These are phyloP conservation scores for Lucifuga dentata DNA, from an alignment of 2,113 vertebrate species.

Conservation along the genomic window DNA sequence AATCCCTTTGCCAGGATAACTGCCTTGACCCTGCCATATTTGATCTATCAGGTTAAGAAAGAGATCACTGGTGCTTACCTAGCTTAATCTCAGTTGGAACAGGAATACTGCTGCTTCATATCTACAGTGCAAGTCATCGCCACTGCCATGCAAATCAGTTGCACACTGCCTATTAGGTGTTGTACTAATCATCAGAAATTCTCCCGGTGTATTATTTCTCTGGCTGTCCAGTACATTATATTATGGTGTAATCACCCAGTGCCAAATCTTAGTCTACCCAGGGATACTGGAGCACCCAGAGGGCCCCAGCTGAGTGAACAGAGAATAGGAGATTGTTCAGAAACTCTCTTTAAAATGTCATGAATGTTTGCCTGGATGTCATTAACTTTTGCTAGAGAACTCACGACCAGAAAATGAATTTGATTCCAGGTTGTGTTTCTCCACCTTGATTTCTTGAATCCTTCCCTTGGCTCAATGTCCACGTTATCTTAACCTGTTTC, in stretches of 20 bases:
- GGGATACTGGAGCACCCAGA: slow-evolving; percentile 23
- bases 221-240: slow-evolving; percentile 10
- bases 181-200: slow-evolving; percentile 11
- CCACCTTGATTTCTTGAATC: slow-evolving; percentile 13
- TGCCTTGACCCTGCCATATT: slow-evolving; percentile 31
- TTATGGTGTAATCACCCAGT: slow-evolving; percentile 55
- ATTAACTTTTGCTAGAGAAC: slow-evolving; percentile 11
- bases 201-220: slow-evolving; percentile 17
- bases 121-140: slow-evolving; percentile 55
- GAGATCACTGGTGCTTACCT: slow-evolving; percentile 59
- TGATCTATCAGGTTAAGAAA: slow-evolving; percentile 47
- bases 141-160: slow-evolving; percentile 53
- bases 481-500: slow-evolving; percentile 10
- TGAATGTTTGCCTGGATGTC: slow-evolving; percentile 56
- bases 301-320: slow-evolving; percentile 9
- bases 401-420: slow-evolving; percentile 33
- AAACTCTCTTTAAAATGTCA: slow-evolving; percentile 21
- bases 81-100: slow-evolving; percentile 40
- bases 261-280: slow-evolving; percentile 67
- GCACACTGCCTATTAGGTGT: slow-evolving; percentile 47
- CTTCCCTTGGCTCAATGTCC: slow-evolving; percentile 10
- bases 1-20: slow-evolving; percentile 58
- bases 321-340: slow-evolving; percentile 7
- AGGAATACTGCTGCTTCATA: slow-evolving; percentile 63
- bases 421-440: slow-evolving; percentile 37